Evolutionary conservation across 2,113 vertebrate genomes (phyloP), one percentile per base, ranked within the genome.

Genomic region (Phaethon lepturus): DNA sequence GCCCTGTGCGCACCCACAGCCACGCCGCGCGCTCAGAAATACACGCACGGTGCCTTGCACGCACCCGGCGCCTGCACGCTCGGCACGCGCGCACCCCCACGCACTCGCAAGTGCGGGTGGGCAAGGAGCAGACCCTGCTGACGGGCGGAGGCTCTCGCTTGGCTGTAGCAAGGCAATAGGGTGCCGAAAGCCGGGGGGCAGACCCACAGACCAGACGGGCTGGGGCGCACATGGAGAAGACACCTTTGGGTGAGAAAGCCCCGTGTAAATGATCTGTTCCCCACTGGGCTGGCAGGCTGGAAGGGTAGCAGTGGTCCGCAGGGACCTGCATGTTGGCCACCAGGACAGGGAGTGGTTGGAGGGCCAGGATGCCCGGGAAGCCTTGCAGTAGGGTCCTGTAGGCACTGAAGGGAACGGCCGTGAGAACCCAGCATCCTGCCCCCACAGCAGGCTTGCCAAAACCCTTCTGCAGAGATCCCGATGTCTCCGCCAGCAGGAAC

Each of bases 401-500:
- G 19, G 6, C 59, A 23, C 64, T 76, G 31, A 67, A 84, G 19
- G 8, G 22, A 85, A 81, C 2, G 13, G 44, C 7, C 4, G 42
- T 3, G 5, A 16, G 4, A 56, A 26, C 17, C 19, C 35, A 42
- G 0, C 25, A 58, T 16, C 17, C n/a, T 31, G n/a, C 35, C 24
- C 14, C 19, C 25, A 18, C 0, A 4, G 23, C 33, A 82, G 20
- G 13, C 31, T 72, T 59, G 47, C 49, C 31, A 42, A 69, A 59
- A 22, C 17, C 14, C 4, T 55, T 26, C 38, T 29, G 40, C 62
- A 33, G 62, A 45, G 28, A 28, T 11, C 28, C 11, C 4, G 1
- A 42, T 13, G 58, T 10, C 9, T 3, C 0, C 1, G 44, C 1
- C 1, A 59, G 67, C 14, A 1, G 55, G 16, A 66, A 26, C 11